A percentile compares a stretch with the other conserved stretches of the same genome.
Conservation (phyloP, 1,140 invertebrate species). For the Patella vulgata region DNA sequence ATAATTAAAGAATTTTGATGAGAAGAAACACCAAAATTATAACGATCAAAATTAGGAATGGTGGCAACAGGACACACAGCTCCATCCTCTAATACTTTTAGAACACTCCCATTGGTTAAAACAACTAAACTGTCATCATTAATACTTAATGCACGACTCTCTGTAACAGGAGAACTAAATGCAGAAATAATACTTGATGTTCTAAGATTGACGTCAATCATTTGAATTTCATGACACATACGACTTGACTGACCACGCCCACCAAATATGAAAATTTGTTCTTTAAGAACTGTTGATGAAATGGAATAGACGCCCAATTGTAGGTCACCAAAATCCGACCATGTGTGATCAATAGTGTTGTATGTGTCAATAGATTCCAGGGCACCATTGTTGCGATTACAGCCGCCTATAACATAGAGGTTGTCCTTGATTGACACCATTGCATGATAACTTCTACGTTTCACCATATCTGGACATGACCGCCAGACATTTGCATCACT, state of each 20-base stretch:
- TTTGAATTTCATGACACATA: conserved; percentile 36
- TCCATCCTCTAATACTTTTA: conserved; percentile 33
- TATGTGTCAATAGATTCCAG: conserved; percentile 35
- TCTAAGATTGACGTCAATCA: conserved; percentile 31
- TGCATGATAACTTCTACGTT: conserved; percentile 38
- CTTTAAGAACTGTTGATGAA: conserved; percentile 32
- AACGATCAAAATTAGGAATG: conserved; percentile 42
- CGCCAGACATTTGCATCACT: conserved; percentile 34
- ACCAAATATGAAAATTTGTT: conserved; percentile 45
- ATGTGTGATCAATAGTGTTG: conserved; percentile 22
- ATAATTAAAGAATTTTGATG: conserved; percentile 32
- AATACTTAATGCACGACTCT: conserved; percentile 30
- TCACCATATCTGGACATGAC: conserved; percentile 35
- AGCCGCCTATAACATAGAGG: conserved; percentile 44
- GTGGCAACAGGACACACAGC: conserved; percentile 24
- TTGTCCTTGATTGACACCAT: conserved; percentile 37
- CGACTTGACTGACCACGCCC: conserved; percentile 32
- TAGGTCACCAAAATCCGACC: conserved; percentile 37
- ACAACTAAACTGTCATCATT: conserved; percentile 35
- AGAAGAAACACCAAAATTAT: conserved; percentile 38
- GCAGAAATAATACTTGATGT: conserved; percentile 28
- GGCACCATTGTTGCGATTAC: conserved; percentile 38
- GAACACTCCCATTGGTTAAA: conserved; percentile 36
- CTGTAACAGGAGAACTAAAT: conserved; percentile 32
- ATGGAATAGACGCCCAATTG: conserved; percentile 40